These are phyloP conservation scores for Brachyopa scutellaris DNA, from an alignment of 2,888 invertebrate genomes.

Conservation along the genomic window DNA sequence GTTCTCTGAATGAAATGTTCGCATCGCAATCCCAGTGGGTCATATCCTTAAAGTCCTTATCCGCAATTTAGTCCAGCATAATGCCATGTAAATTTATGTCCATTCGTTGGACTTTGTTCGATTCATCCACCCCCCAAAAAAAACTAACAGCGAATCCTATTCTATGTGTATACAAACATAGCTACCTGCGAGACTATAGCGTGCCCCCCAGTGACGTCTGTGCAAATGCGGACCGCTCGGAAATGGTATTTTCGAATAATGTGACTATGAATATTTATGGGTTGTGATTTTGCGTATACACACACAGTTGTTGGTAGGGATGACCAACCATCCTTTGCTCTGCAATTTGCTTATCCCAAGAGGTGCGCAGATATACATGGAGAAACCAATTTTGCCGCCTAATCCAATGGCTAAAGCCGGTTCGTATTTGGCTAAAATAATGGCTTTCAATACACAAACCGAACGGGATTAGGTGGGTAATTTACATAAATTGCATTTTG, in stretches of 20 bases:
- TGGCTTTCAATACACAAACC: constrained; percentile 55
- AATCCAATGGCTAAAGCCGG: constrained; percentile 66
- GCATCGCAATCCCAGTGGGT: constrained; percentile 8
- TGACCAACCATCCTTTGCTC: constrained; percentile 33
- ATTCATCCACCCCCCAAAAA: constrained; percentile 60
- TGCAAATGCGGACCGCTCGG: constrained; percentile 31
- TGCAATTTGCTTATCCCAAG: constrained; percentile 70
- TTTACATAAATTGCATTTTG: constrained; percentile 64
- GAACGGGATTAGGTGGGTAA: constrained; percentile 60
- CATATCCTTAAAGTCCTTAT: constrained; percentile 47
- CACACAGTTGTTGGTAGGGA: constrained; percentile 12
- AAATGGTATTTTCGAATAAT: constrained; percentile 72
- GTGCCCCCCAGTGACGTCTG: background rate
- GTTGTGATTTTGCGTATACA: constrained; percentile 68
- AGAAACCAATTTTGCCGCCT: constrained; percentile 67
- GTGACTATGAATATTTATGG: constrained; percentile 72
- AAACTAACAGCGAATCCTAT: no score
- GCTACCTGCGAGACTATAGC: constrained; percentile 31
- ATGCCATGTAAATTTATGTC: constrained; percentile 72
- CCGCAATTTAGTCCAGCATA: constrained; percentile 64
- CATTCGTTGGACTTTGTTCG: constrained; percentile 46
- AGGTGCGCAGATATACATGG: constrained; percentile 38
- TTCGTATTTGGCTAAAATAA: constrained; percentile 61
- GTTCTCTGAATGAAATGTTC: constrained; percentile 20
- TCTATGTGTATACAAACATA: no score